These are phyloP conservation scores for Nycticryphes semicollaris DNA, from an alignment of 2,113 vertebrate genomes.

Conservation along the genomic window DNA sequence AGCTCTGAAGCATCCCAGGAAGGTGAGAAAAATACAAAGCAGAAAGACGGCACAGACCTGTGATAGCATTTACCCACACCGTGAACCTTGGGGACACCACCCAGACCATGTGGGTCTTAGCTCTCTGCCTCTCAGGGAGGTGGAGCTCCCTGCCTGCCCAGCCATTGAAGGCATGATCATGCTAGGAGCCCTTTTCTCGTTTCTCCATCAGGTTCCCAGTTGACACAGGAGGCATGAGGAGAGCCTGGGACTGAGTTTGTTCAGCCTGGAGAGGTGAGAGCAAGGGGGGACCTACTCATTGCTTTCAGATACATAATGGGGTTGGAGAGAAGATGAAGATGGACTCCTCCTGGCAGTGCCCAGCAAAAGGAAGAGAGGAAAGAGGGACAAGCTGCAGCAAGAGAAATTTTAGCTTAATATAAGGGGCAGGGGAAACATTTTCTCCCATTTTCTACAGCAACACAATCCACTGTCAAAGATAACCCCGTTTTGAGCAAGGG, in stretches of 20 bases:
- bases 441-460: not conserved
- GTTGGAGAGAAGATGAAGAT: not conserved
- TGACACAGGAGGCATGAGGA: not conserved
- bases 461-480: not conserved
- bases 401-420: not conserved
- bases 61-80: not conserved
- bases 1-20: not conserved
- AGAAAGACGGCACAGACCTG: not conserved
- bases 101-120: not conserved
- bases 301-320: not conserved
- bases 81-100: not conserved
- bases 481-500: not conserved
- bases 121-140: not conserved
- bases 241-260: not conserved
- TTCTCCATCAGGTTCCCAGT: not conserved
- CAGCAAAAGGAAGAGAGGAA: not conserved
- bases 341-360: not conserved
- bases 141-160: rapidly evolving
- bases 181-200: not conserved
- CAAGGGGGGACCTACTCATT: not conserved
- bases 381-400: not conserved
- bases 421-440: not conserved
- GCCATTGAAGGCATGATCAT: not conserved
- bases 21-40: not conserved
- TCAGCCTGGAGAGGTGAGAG: not conserved